Base-by-base conservation (phyloP, 2,888 invertebrate species). In the Polylopha cassiicola region DNA sequence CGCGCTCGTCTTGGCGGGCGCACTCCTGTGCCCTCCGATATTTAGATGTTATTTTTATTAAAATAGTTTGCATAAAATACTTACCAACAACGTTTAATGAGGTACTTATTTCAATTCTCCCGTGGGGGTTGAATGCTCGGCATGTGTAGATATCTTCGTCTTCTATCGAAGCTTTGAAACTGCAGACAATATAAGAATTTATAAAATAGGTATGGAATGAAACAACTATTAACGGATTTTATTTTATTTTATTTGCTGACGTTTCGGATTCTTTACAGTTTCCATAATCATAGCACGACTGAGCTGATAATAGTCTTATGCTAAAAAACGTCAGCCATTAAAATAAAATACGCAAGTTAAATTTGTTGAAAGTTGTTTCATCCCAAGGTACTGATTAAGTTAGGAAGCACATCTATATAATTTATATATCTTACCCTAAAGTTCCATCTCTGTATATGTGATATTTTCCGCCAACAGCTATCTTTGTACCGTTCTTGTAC, bases 141-240 rank as follows among this genome's bases (percentile, higher is more conserved):
- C 73, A 73, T 2, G 43, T 56, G 24, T 69, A 73, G n/a, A 15
- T 37, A 4, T 65, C 72, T 3, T 6, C 39, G 20, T 58, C 51
- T 0, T 17, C n/a, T 2, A 53, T 0, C 3, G 39, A 39, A 4
- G 44, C 32, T 5, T 10, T 15, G 6, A 47, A 44, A 8, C 46
- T 47, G 27, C 11, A 36, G 17, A 27, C n/a, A 16, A 21, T 7
- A 16, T 6, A 9, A 22, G 2, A n/a, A 31, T 13, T 11, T 7
- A 15, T 6, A 15, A 7, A 14, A 27, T 6, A 16, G 29, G 4
- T 6, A 4, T 20, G 6, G n/a, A 20, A 9, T 22, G n/a, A 22
- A 9, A 9, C 3, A 9, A 9, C 3, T 4, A 9, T 9, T 9
- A 22, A 6, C 2, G n/a, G n/a, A n/a, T n/a, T n/a, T n/a, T n/a